Evolutionary conservation across 1,140 invertebrate genomes (phyloP).

Genomic region (Teleogryllus occipitalis): DNA sequence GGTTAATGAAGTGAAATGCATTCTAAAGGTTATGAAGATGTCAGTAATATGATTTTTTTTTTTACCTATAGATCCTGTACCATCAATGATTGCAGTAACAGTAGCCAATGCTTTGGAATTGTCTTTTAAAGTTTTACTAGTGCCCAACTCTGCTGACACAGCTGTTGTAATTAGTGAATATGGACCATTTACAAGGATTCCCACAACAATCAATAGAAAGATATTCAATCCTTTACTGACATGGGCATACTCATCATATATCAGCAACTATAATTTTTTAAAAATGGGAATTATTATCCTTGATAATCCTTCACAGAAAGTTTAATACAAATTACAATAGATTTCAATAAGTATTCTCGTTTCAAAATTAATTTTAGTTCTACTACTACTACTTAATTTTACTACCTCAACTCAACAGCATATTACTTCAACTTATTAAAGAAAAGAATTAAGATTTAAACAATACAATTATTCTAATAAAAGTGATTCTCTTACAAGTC

Average conservation of each 20-base stretch:
- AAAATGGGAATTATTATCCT: not conserved
- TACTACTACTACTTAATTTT: too few relatives aligned
- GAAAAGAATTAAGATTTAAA: constrained; percentile 19
- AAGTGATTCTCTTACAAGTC: not conserved
- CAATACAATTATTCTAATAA: constrained; percentile 12
- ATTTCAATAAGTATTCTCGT: too few relatives aligned
- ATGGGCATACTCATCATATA: constrained; percentile 66
- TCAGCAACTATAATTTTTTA: constrained; percentile 53
- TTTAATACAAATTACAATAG: too few relatives aligned
- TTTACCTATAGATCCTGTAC: constrained; percentile 81
- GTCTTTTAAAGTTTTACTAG: constrained; percentile 72
- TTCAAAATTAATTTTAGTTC: too few relatives aligned
- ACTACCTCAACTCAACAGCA: too few relatives aligned
- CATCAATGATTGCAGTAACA: constrained; percentile 94
- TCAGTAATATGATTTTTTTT: not conserved
- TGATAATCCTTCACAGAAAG: too few relatives aligned
- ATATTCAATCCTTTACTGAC: constrained; percentile 53
- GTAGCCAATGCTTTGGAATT: constrained; percentile 88
- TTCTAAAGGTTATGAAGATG: not conserved
- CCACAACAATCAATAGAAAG: constrained; percentile 63
- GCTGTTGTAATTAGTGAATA: constrained; percentile 94
- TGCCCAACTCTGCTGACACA: constrained; percentile 88
- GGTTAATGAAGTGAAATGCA: not conserved
- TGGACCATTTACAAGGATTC: constrained; percentile 85
- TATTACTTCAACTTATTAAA: not conserved